phyloP scores from a whole-genome alignment of 2,113 vertebrate species.

The Arenaria interpres region DNA sequence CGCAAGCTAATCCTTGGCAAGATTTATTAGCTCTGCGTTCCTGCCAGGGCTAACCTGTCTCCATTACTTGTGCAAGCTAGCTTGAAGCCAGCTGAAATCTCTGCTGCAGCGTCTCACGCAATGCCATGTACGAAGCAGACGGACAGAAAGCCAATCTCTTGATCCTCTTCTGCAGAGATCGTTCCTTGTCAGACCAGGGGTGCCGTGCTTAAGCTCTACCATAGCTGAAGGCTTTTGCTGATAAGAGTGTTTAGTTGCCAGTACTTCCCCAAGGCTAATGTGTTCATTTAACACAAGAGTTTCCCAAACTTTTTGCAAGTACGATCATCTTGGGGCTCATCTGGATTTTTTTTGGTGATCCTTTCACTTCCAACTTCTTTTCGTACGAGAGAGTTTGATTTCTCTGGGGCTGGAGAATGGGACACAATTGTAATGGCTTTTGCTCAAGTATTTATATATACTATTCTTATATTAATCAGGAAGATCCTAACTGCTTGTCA shows the following conservation, averaged over 20 bases:
- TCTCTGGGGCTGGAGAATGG: not conserved
- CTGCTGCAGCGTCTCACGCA: not conserved
- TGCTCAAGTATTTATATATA: not conserved
- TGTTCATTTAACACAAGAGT: not conserved
- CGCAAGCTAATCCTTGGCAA: not conserved
- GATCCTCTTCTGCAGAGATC: not conserved
- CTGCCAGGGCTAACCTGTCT: not conserved
- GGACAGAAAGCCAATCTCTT: not conserved
- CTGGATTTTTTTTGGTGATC: not conserved
- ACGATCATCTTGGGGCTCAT: not conserved
- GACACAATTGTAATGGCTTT: not conserved
- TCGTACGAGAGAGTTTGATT: not conserved
- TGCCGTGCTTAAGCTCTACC: not conserved
- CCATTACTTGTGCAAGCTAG: not conserved
- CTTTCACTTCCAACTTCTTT: not conserved
- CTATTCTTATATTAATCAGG: not conserved
- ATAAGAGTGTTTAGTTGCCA: not conserved
- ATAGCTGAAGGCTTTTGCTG: not conserved
- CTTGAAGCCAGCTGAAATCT: not conserved
- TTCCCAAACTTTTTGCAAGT: not conserved
- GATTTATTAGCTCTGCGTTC: not conserved
- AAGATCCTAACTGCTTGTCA: not conserved
- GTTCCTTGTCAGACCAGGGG: not conserved
- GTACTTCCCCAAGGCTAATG: not conserved
- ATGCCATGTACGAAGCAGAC: not conserved